These are phyloP conservation scores for Drosophila cognata DNA, from an alignment of 2,888 invertebrate genomes.

Conservation along the genomic window DNA sequence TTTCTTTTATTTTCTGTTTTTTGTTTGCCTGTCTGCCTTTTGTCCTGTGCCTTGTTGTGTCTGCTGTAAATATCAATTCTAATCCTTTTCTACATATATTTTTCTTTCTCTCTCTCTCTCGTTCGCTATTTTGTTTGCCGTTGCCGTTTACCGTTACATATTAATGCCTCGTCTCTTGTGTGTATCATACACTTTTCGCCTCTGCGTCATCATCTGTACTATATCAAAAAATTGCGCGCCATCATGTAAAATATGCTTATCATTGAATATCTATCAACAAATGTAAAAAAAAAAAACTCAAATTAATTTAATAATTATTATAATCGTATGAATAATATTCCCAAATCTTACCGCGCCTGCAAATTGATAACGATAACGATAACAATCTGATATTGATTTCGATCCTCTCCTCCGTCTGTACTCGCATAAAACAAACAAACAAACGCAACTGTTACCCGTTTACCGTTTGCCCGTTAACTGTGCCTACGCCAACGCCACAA, in stretches of 20 bases:
- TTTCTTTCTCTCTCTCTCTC: slow-evolving; percentile 22
- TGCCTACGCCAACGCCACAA: slow-evolving; percentile 28
- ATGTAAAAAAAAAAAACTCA: slow-evolving; percentile 21
- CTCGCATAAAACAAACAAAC: slow-evolving; percentile 20
- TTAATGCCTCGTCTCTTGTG: slow-evolving; percentile 33
- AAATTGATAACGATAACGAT: slow-evolving; percentile 56
- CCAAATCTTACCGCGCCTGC: slow-evolving; percentile 31
- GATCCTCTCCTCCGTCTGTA: slow-evolving; percentile 29
- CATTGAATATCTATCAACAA: slow-evolving; percentile 22
- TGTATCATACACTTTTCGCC: slow-evolving; percentile 50
- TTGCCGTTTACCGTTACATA: slow-evolving; percentile 53
- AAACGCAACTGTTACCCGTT: slow-evolving; percentile 42
- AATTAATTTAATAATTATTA: slow-evolving; percentile 25
- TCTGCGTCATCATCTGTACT: slow-evolving; percentile 43
- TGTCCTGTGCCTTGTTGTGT: slow-evolving; percentile 5
- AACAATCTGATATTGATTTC: slow-evolving; percentile 51
- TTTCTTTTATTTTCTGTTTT: neutral
- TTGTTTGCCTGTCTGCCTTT: neutral
- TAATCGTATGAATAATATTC: slow-evolving; percentile 13
- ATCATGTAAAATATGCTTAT: slow-evolving; percentile 49
- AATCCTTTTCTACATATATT: slow-evolving; percentile 54
- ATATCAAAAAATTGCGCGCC: slow-evolving; percentile 17
- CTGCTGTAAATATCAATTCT: slow-evolving; percentile 49
- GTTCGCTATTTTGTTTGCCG: slow-evolving; percentile 46
- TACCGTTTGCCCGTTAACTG: slow-evolving; percentile 36